These are phyloP conservation scores for Crypturellus undulatus DNA, from an alignment of 2,113 vertebrate genomes.

Conservation along the genomic window DNA sequence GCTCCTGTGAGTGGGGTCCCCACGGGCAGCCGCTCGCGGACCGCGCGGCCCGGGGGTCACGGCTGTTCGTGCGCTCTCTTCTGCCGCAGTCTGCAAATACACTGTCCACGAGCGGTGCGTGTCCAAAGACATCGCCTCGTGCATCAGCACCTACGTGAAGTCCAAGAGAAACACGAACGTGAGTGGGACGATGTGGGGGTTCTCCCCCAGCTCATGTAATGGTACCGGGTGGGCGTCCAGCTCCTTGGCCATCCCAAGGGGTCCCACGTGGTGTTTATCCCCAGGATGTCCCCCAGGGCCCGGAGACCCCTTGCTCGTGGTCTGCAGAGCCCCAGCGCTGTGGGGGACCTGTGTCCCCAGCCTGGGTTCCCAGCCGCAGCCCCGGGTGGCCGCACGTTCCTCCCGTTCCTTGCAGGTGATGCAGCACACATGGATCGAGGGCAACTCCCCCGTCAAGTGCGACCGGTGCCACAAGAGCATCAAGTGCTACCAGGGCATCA, in stretches of 20 bases:
- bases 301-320: neutral
- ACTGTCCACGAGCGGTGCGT: constrained; percentile 93
- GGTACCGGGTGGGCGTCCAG: neutral
- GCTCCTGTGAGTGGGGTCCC: constrained; percentile 84
- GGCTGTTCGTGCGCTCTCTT: neutral
- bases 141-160: constrained; percentile 94
- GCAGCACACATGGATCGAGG: constrained; percentile 97
- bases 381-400: neutral
- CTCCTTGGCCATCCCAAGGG: neutral
- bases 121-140: constrained; percentile 91
- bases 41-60: neutral
- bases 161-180: constrained; percentile 87
- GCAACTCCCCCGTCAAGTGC: constrained; percentile 91
- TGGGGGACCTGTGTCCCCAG: too few species aligned
- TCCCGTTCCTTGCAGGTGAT: constrained; percentile 80
- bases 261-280: neutral
- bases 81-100: constrained; percentile 91
- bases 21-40: too few species aligned
- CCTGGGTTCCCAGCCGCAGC: too few species aligned
- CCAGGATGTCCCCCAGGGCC: neutral
- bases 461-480: constrained; percentile 94
- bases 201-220: neutral
- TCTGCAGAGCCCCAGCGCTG: neutral
- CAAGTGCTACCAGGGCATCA: constrained; percentile 96
- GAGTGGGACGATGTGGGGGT: constrained; percentile 49